Percentiles rank a stretch among this genome's conserved stretches.
Evolutionary conservation across 2,113 vertebrate genomes (phyloP).

Genomic region (Scomber scombrus): DNA sequence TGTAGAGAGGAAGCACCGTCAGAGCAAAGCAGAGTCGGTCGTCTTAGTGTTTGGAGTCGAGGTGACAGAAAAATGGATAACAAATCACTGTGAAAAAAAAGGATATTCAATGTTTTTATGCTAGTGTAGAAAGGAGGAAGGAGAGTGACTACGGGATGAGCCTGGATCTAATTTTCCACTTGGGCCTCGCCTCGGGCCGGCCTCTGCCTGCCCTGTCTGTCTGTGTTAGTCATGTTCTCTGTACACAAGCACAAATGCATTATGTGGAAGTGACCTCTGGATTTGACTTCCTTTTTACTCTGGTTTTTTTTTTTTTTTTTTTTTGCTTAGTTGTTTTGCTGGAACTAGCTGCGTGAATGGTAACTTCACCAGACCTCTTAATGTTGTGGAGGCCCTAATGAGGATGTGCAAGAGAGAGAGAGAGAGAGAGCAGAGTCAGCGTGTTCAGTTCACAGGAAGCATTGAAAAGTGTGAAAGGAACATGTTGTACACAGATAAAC

Average conservation of each 20-base stretch:
- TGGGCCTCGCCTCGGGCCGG: constrained; percentile 45
- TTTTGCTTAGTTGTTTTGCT: too few relatives aligned
- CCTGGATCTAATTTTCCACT: constrained; percentile 21
- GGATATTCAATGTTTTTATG: constrained; percentile 2
- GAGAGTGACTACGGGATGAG: background rate
- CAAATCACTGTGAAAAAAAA: background rate
- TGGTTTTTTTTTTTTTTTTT: too few relatives aligned
- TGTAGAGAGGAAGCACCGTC: constrained; percentile 1
- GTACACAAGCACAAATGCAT: constrained; percentile 22
- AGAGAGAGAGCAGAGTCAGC: constrained; percentile 44
- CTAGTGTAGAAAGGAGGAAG: constrained; percentile 1
- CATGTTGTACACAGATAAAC: background rate
- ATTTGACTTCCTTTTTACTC: constrained; percentile 22
- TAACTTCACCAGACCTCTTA: background rate
- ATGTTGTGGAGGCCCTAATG: constrained; percentile 4
- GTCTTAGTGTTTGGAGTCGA: background rate
- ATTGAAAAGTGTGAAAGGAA: background rate
- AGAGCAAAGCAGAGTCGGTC: background rate
- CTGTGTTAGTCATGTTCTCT: constrained; percentile 35
- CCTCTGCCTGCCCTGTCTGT: constrained; percentile 37
- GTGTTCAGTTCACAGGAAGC: constrained; percentile 4
- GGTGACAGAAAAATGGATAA: background rate
- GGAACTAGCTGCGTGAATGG: background rate
- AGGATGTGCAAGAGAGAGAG: constrained; percentile 54
- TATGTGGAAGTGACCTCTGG: constrained; percentile 27